Percentiles rank a stretch among this genome's conserved stretches.
Evolutionary conservation across 1,140 invertebrate species (phyloP).

Genomic region (Drosophila albomicans): DNA sequence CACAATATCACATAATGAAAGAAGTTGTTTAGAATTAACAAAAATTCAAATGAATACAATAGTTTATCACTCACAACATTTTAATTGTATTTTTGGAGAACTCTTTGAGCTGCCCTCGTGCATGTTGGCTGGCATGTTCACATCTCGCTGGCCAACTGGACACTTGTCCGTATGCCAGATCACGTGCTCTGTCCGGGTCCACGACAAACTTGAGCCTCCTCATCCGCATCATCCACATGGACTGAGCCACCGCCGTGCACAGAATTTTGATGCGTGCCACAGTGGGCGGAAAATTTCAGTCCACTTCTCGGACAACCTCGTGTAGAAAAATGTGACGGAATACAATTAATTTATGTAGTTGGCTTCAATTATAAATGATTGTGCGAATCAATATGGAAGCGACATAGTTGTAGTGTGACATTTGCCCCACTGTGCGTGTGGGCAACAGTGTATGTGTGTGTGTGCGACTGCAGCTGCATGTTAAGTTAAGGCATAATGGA

Average conservation of each 20-base stretch:
- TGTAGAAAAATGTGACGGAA: neutral
- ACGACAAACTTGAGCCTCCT: conserved; percentile 42
- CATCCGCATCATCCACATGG: conserved; percentile 31
- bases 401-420: neutral
- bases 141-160: neutral
- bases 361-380: neutral
- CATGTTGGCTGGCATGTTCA: neutral
- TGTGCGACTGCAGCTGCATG: neutral
- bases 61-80: neutral
- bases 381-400: neutral
- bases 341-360: neutral
- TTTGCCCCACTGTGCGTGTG: conserved; percentile 1
- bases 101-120: neutral
- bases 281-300: neutral
- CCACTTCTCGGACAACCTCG: no score
- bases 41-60: neutral
- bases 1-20: no score
- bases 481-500: neutral
- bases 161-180: conserved; percentile 31
- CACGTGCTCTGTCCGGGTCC: conserved; percentile 35
- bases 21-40: no score
- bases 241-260: conserved; percentile 32
- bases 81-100: neutral
- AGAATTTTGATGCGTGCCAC: conserved; percentile 36
- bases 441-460: no score